A percentile compares a stretch with the other conserved stretches of the same genome.
Conservation (phyloP, 1,140 invertebrate species). For the Periplaneta americana region DNA sequence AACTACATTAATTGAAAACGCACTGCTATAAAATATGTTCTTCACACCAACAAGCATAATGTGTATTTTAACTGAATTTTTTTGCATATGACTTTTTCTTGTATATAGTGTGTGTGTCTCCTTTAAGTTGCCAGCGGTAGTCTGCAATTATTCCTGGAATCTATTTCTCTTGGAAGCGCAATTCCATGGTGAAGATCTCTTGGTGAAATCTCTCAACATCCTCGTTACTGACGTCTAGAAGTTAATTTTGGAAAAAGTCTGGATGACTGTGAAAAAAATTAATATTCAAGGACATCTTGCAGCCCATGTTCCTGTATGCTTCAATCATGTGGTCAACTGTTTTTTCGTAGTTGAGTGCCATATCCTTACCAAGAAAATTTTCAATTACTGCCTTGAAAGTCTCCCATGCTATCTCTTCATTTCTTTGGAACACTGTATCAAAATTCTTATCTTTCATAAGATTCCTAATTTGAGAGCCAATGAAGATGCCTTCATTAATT, state of each 20-base stretch:
- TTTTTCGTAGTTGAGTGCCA: not conserved
- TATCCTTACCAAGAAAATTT: not conserved
- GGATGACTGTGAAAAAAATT: not conserved
- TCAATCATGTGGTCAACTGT: not conserved
- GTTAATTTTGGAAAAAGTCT: not conserved
- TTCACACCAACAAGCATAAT: too few relatives aligned
- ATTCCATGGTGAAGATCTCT: not conserved
- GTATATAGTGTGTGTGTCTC: not conserved
- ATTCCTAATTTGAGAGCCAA: conserved; percentile 29
- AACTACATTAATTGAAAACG: too few relatives aligned
- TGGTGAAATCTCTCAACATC: not conserved
- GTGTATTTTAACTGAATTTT: too few relatives aligned
- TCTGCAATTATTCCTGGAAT: not conserved
- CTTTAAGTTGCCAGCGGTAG: not conserved
- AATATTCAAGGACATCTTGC: not conserved
- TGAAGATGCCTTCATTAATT: conserved; percentile 31
- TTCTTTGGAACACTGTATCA: conserved; percentile 15
- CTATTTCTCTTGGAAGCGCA: not conserved
- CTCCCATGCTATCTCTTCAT: conserved; percentile 19
- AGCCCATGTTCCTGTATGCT: not conserved
- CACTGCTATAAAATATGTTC: too few relatives aligned
- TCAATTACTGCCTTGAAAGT: conserved; percentile 15
- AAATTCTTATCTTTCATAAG: conserved; percentile 25
- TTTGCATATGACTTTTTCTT: too few relatives aligned
- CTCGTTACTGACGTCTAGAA: not conserved